Evolutionary conservation across 2,113 vertebrate species (phyloP).

Genomic region (Chrysochloris asiatica): DNA sequence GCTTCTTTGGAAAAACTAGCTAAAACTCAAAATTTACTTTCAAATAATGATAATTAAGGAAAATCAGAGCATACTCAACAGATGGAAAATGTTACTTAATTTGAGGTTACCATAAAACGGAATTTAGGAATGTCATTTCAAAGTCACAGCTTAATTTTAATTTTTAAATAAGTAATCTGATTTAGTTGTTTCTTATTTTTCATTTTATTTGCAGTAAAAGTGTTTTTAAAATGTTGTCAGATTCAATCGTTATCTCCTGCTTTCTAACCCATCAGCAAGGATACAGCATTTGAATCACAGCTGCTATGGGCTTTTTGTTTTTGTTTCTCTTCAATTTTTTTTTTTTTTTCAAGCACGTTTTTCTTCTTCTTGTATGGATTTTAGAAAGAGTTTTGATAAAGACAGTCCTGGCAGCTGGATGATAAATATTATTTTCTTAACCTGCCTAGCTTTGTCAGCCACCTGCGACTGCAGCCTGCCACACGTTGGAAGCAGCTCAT

Average conservation of each 20-base stretch:
- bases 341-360: slow-evolving; percentile 78
- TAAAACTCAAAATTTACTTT: slow-evolving; percentile 84
- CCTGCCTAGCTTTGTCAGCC: slow-evolving; percentile 87
- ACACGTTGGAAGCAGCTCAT: slow-evolving; percentile 86
- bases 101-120: slow-evolving; percentile 79
- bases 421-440: slow-evolving; percentile 90
- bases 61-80: slow-evolving; percentile 82
- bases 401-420: slow-evolving; percentile 83
- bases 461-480: slow-evolving; percentile 87
- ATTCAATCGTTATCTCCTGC: slow-evolving; percentile 39
- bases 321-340: slow-evolving; percentile 69
- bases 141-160: slow-evolving; percentile 76
- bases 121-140: slow-evolving; percentile 80
- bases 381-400: slow-evolving; percentile 84
- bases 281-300: slow-evolving; percentile 14
- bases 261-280: slow-evolving; percentile 70
- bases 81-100: slow-evolving; percentile 85
- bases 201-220: slow-evolving; percentile 56
- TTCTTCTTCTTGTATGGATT: slow-evolving; percentile 70
- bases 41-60: slow-evolving; percentile 86
- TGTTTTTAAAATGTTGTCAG: slow-evolving; percentile 49
- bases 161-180: slow-evolving; percentile 66
- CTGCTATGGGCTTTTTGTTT: slow-evolving; percentile 53
- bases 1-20: slow-evolving; percentile 82
- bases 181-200: slow-evolving; percentile 42